phyloP scores from a whole-genome alignment of 2,797 vertebrate genomes.

The Rhinoraja longicauda region DNA sequence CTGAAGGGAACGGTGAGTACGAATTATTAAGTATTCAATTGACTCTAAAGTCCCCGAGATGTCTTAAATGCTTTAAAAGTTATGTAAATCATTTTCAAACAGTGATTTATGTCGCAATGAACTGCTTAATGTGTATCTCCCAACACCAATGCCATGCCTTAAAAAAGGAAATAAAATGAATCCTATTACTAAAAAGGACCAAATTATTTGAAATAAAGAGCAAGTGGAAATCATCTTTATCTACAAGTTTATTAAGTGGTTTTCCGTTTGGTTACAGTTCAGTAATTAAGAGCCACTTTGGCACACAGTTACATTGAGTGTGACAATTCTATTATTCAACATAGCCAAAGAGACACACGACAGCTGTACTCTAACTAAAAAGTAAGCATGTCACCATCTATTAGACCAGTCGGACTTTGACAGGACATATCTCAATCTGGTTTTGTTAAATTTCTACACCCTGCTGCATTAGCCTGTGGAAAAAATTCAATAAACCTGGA shows the following conservation, averaged over 20 bases:
- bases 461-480: not conserved
- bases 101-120: not conserved
- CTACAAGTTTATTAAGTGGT: constrained; percentile 26
- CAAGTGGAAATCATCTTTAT: not conserved
- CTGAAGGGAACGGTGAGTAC: not conserved
- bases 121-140: too few species aligned
- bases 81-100: not conserved
- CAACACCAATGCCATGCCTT: not conserved
- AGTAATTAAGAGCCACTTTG: not conserved
- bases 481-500: not conserved
- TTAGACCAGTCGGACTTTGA: not conserved
- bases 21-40: not conserved
- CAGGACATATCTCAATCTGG: not conserved
- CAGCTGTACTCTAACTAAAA: not conserved
- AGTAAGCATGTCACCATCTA: not conserved
- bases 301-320: not conserved
- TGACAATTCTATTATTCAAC: not conserved
- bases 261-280: constrained; percentile 19
- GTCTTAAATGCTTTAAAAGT: not conserved
- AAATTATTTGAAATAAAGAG: not conserved
- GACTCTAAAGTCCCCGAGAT: not conserved
- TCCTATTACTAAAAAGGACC: not conserved
- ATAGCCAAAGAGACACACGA: not conserved
- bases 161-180: not conserved
- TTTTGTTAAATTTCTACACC: not conserved